Base-by-base conservation (phyloP, 1,140 invertebrate species). In the Neodiprion fabricii region DNA sequence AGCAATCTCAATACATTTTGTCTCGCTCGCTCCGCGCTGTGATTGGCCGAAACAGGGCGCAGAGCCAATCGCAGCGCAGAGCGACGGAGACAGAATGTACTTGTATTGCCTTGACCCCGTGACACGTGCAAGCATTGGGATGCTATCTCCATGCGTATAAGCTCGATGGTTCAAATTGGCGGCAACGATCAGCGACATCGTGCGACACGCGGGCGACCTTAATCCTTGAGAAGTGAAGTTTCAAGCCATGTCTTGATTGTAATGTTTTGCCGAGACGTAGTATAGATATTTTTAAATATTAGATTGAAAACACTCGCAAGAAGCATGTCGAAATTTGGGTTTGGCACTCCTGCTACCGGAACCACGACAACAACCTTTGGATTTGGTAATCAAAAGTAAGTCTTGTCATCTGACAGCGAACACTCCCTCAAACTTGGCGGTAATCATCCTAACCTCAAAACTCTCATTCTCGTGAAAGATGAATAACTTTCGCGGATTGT, bases 271-370 rank as follows among this genome's bases (percentile, higher is more conserved):
- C n/a, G 9, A 61, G 9, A 61, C 53, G 28, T 40, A 40, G 28
- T 61, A 61, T 17, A 12, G 8, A 61, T 61, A 8, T 61, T 14
- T 12, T 61, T 61, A 61, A 40, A 4, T 61, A 40, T 40, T 40
- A 40, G 11, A 61, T 12, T 61, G 53, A 61, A 14, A 12, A 12
- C 53, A 61, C 53, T 40, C 53, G 53, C n/a, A 61, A 14, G 11
- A 69, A 75, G 72, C 21, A 79, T 79, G 78, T 67, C 78, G 14
- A 79, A 79, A 11, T 85, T 85, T 74, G 80, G 79, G 11, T 87
- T 87, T 73, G 85, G 86, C 48, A 79, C 79, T 67, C 81, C 84
- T 23, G 17, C 81, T 4, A 79, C 83, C 17, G 80, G 80, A n/a
- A 72, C 83, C 9, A 76, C 74, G 8, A 81, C 71, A 17, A 75